These are phyloP conservation scores for Equus przewalskii DNA, from an alignment of 2,113 vertebrate species.

Conservation along the genomic window DNA sequence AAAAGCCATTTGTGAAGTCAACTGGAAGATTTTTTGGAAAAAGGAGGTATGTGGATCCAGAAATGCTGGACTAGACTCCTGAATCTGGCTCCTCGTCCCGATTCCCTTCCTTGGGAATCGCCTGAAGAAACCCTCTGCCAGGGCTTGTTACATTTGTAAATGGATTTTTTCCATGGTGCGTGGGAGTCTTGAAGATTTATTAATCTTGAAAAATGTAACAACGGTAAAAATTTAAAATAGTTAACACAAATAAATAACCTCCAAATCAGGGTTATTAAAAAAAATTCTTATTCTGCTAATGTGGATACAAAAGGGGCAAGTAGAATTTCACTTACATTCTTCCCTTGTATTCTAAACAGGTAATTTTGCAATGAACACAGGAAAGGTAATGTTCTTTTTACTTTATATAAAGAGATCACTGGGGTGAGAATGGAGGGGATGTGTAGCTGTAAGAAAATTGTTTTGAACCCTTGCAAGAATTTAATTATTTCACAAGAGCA, in stretches of 20 bases:
- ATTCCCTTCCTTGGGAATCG: neutral
- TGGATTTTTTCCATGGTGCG: neutral
- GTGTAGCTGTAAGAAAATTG: neutral
- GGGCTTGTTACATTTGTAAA: neutral
- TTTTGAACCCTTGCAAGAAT: conserved; percentile 10
- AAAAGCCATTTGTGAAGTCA: conserved; percentile 57
- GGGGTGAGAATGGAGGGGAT: neutral
- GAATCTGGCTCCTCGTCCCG: neutral
- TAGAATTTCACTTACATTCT: neutral
- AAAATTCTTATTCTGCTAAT: conserved; percentile 36
- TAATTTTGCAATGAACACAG: neutral
- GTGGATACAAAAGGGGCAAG: conserved; percentile 21
- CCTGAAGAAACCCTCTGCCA: neutral
- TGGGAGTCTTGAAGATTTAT: neutral
- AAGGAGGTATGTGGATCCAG: neutral
- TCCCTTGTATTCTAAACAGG: neutral
- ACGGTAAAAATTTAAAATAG: neutral
- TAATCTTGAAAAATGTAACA: conserved; percentile 36
- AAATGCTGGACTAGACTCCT: neutral
- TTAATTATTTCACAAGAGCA: conserved; percentile 14
- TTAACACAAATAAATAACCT: neutral
- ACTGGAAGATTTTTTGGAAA: conserved; percentile 12
- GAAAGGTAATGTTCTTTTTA: conserved; percentile 23
- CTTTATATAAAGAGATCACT: neutral
- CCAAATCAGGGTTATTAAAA: neutral